These are phyloP conservation scores for Prosapia bicincta DNA, from an alignment of 2,888 invertebrate genomes.

Conservation along the genomic window DNA sequence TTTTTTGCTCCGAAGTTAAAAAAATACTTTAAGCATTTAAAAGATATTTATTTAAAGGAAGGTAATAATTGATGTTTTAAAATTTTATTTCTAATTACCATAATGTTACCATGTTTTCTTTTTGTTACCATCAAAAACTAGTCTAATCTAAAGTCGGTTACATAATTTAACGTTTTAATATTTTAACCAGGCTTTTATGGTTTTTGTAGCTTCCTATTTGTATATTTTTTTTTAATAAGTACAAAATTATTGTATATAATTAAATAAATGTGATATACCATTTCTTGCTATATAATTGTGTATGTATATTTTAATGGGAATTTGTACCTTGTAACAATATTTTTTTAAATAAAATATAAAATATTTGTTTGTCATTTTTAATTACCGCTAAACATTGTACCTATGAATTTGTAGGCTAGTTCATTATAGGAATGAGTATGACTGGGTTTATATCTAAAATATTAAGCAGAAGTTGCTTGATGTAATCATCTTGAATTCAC, in stretches of 20 bases:
- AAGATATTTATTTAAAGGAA: too few species aligned
- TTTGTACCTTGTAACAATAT: neutral
- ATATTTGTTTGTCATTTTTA: neutral
- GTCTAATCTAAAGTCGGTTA: neutral
- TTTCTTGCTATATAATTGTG: neutral
- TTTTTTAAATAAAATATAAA: constrained; percentile 1
- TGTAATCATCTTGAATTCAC: too few species aligned
- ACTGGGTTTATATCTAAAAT: too few species aligned
- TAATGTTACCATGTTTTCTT: neutral
- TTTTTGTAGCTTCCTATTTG: neutral
- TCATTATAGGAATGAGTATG: too few species aligned
- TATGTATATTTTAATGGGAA: neutral
- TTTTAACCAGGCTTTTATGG: neutral
- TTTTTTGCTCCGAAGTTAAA: too few species aligned
- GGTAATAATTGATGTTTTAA: neutral
- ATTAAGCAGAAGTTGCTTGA: too few species aligned
- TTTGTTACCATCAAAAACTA: neutral
- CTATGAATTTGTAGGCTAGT: too few species aligned
- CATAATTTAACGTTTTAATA: neutral
- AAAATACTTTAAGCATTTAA: too few species aligned
- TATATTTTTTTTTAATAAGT: neutral
- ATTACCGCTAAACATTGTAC: too few species aligned
- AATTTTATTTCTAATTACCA: neutral
- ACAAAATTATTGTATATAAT: neutral
- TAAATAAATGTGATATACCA: neutral